These are phyloP conservation scores for Hypomecis atomaria DNA, from an alignment of 2,888 invertebrate genomes.

Conservation along the genomic window DNA sequence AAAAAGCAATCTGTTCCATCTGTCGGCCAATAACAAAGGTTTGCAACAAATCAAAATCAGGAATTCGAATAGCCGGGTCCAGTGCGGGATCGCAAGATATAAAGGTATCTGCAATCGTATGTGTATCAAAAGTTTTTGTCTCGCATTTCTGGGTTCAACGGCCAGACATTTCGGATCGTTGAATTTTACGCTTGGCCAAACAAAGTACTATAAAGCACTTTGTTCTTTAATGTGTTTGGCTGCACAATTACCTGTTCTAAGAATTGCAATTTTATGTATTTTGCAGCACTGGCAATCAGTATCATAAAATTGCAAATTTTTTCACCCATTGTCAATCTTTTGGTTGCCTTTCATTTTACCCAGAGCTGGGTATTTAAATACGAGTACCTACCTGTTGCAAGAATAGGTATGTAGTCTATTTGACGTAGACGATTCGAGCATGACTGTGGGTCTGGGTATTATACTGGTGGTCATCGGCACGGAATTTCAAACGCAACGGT, in stretches of 20 bases:
- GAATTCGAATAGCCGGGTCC: slow-evolving; percentile 39
- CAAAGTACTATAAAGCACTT: slow-evolving; percentile 44
- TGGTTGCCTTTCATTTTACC: slow-evolving; percentile 11
- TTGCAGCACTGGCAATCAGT: slow-evolving; percentile 33
- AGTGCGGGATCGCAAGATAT: slow-evolving; percentile 32
- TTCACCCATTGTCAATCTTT: neutral
- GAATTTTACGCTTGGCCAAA: slow-evolving; percentile 58
- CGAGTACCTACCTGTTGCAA: neutral
- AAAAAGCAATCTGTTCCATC: slow-evolving; percentile 28
- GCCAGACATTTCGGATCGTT: slow-evolving; percentile 68
- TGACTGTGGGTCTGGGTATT: neutral
- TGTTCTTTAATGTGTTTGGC: slow-evolving; percentile 44
- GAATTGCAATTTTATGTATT: slow-evolving; percentile 28
- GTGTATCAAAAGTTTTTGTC: slow-evolving; percentile 44
- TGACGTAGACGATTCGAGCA: slow-evolving; percentile 4
- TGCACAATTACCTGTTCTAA: slow-evolving; percentile 32
- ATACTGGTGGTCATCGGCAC: slow-evolving; percentile 27
- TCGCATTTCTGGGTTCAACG: slow-evolving; percentile 62
- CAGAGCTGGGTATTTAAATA: too few species aligned
- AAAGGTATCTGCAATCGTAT: slow-evolving; percentile 39
- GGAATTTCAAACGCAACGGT: slow-evolving; percentile 66
- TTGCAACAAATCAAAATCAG: slow-evolving; percentile 36
- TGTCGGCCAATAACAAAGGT: slow-evolving; percentile 31
- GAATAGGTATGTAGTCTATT: slow-evolving; percentile 8
- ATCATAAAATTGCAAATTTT: slow-evolving; percentile 22